phyloP scores from a whole-genome alignment of 2,888 invertebrate genomes.

The Cheilosia urbana region DNA sequence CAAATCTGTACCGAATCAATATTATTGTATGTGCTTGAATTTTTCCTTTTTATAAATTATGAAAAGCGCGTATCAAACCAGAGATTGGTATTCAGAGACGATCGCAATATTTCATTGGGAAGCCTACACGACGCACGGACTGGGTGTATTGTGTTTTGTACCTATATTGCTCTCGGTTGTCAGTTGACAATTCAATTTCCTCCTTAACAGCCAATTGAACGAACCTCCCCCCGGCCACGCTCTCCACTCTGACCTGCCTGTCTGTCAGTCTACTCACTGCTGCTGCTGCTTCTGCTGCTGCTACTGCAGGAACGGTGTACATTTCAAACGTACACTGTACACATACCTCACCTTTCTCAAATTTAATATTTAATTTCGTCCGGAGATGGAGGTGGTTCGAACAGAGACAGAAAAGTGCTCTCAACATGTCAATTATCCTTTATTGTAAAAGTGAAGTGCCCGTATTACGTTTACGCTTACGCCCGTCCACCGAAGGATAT shows the following conservation, averaged over 20 bases:
- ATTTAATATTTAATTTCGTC: slow-evolving; percentile 75
- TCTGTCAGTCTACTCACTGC: slow-evolving; percentile 8
- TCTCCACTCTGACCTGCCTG: not conserved
- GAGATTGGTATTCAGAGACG: slow-evolving; percentile 52
- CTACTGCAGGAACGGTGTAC: slow-evolving; percentile 33
- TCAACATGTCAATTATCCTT: slow-evolving; percentile 75
- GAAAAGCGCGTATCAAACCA: slow-evolving; percentile 64
- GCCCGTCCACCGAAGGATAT: slow-evolving; percentile 26
- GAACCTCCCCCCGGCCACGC: slow-evolving; percentile 16
- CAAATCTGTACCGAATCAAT: not conserved
- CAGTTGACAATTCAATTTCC: slow-evolving; percentile 75
- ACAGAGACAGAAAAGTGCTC: slow-evolving; percentile 67
- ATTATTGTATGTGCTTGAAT: not conserved
- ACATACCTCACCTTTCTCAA: slow-evolving; percentile 60
- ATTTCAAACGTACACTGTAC: slow-evolving; percentile 55
- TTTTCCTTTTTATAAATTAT: slow-evolving; percentile 55
- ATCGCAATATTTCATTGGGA: slow-evolving; percentile 55
- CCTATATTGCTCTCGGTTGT: slow-evolving; percentile 65
- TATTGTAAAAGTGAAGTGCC: slow-evolving; percentile 72
- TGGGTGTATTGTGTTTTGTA: slow-evolving; percentile 63
- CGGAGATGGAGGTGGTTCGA: slow-evolving; percentile 1
- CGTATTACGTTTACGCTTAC: slow-evolving; percentile 20
- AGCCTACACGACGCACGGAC: slow-evolving; percentile 38
- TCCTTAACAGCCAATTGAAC: slow-evolving; percentile 73
- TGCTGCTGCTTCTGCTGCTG: not conserved